These are phyloP conservation scores for Gambusia affinis DNA, from an alignment of 2,113 vertebrate genomes.

Conservation along the genomic window DNA sequence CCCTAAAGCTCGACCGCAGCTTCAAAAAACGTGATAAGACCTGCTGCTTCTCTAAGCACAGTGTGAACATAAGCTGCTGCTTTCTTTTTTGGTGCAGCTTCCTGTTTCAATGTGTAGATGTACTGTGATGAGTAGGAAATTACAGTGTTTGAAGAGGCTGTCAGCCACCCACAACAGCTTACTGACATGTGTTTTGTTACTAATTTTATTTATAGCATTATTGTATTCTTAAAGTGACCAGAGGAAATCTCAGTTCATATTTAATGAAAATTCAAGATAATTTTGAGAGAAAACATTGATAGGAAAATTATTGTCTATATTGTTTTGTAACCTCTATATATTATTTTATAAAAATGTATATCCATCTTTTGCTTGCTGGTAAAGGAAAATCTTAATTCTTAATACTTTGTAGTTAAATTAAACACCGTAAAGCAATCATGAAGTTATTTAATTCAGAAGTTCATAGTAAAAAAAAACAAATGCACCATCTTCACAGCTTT, in stretches of 20 bases:
- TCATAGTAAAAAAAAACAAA: neutral
- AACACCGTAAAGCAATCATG: neutral
- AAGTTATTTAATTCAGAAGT: neutral
- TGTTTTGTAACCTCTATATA: neutral
- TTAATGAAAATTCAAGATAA: neutral
- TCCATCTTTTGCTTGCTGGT: neutral
- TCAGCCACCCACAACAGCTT: neutral
- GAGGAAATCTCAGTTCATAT: neutral
- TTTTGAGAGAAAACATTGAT: neutral
- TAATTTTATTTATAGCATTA: neutral
- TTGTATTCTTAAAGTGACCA: neutral
- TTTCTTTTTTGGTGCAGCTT: conserved; percentile 11
- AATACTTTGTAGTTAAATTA: neutral
- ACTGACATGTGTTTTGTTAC: neutral
- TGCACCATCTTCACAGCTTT: neutral
- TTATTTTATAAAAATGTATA: neutral
- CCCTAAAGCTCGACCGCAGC: neutral
- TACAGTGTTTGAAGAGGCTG: neutral
- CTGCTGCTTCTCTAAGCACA: neutral
- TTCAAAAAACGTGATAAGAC: neutral
- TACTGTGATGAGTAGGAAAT: conserved; percentile 24
- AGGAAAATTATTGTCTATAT: neutral
- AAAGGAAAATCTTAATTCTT: neutral
- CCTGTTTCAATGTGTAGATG: conserved; percentile 35
- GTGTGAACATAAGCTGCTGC: neutral